Evolutionary conservation across 2,797 vertebrate genomes (phyloP).

Genomic region (Macroramphosus scolopax): DNA sequence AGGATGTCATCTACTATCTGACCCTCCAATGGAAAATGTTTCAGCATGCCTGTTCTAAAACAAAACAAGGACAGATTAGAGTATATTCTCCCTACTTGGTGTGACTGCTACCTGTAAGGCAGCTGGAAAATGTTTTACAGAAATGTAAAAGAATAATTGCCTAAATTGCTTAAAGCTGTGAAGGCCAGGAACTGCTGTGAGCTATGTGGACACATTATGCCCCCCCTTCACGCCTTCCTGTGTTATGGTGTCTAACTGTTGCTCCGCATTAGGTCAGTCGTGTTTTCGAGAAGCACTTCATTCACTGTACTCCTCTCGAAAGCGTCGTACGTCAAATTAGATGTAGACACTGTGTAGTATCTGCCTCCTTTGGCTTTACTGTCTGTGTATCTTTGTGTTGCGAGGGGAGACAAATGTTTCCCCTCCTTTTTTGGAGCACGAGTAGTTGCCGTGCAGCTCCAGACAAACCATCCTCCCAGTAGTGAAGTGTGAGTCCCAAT

Average conservation of each 20-base stretch:
- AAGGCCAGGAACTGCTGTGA: constrained; percentile 42
- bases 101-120: constrained; percentile 45
- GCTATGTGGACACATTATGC: constrained; percentile 32
- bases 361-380: background rate
- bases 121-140: constrained; percentile 62
- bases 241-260: constrained; percentile 28
- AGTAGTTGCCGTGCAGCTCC: constrained; percentile 40
- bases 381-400: constrained; percentile 44
- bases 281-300: no score
- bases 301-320: no score
- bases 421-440: constrained; percentile 75
- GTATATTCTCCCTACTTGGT: constrained; percentile 3
- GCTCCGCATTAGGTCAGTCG: background rate
- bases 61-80: no score
- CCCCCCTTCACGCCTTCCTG: constrained; percentile 35
- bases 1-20: no score
- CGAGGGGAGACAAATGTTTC: constrained; percentile 52
- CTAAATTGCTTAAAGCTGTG: constrained; percentile 71
- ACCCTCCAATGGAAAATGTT: no score
- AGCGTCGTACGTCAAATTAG: no score
- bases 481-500: constrained; percentile 48
- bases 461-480: constrained; percentile 40
- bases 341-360: no score
- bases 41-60: no score
- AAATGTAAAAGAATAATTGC: constrained; percentile 68